Conservation (phyloP, 2,888 invertebrate genomes). For the Xanthorhoe spadicearia region DNA sequence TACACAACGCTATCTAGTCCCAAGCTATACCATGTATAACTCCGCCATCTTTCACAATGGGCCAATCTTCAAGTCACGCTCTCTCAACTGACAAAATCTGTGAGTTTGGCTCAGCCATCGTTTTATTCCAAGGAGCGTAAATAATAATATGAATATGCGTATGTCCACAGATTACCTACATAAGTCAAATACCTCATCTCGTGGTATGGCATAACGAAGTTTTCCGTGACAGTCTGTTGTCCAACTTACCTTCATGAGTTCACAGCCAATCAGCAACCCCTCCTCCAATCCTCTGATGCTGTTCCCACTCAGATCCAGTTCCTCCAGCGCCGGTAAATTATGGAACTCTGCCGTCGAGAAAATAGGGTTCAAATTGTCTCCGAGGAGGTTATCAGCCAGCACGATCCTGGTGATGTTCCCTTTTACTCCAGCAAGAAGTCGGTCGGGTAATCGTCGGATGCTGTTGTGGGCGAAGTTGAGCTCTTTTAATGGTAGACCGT, state of each 20-base stretch:
- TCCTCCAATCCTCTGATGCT: constrained; percentile 93
- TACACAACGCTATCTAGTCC: too few species aligned
- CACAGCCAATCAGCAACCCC: constrained; percentile 93
- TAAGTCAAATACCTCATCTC: too few species aligned
- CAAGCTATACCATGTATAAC: too few species aligned
- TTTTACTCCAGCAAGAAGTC: constrained; percentile 87
- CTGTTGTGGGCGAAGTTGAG: constrained; percentile 94
- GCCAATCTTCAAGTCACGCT: too few species aligned
- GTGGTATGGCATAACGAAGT: too few species aligned
- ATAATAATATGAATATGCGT: too few species aligned
- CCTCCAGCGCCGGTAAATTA: constrained; percentile 88
- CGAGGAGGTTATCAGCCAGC: constrained; percentile 92
- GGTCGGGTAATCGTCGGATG: constrained; percentile 91
- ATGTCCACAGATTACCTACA: too few species aligned
- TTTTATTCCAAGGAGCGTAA: too few species aligned
- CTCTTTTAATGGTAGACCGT: constrained; percentile 89
- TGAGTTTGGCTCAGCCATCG: too few species aligned
- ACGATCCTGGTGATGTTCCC: constrained; percentile 88
- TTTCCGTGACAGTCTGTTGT: neutral
- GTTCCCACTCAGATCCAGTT: constrained; percentile 92
- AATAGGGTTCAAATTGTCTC: constrained; percentile 95
- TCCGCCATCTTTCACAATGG: too few species aligned
- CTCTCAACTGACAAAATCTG: too few species aligned
- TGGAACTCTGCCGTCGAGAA: constrained; percentile 94
- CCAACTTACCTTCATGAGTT: constrained; percentile 86